Conservation (phyloP, 1,140 invertebrate genomes). For the Pomacea maculata region DNA sequence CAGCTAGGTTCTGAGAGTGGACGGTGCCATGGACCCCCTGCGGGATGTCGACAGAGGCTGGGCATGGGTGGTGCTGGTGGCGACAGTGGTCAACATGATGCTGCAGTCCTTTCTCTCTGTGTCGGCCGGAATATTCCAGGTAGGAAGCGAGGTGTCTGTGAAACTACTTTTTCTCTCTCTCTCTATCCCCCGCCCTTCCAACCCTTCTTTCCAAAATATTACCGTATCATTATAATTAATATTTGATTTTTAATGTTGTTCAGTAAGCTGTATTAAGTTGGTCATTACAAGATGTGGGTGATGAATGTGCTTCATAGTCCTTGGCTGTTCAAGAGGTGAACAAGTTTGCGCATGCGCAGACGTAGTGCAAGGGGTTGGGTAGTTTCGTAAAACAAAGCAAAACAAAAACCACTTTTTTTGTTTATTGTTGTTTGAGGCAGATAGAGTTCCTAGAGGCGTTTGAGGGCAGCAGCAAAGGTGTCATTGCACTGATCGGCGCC, state of each 20-base stretch:
- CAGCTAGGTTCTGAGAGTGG: no score
- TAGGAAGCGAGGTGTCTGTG: background rate
- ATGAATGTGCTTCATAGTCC: background rate
- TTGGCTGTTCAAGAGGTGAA: background rate
- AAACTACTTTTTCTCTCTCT: background rate
- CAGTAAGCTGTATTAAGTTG: background rate
- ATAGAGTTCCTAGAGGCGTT: constrained; percentile 16
- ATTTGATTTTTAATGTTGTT: background rate
- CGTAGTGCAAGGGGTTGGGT: background rate
- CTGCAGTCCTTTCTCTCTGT: background rate
- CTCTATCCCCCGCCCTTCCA: no score
- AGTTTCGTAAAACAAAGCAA: background rate
- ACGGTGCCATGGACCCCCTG: no score
- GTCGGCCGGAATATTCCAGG: constrained; percentile 14
- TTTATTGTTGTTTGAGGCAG: background rate
- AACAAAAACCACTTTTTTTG: background rate
- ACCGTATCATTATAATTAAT: background rate
- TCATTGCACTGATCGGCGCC: constrained; percentile 20
- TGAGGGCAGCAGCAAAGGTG: constrained; percentile 4
- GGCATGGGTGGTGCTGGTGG: constrained; percentile 23
- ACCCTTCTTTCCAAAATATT: background rate
- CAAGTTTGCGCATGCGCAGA: background rate
- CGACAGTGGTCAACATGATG: constrained; percentile 6
- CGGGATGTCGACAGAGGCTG: constrained; percentile 21
- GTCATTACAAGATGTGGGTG: background rate